Evolutionary conservation across 2,888 invertebrate species (phyloP).

Genomic region (Ferdinandea cuprea): DNA sequence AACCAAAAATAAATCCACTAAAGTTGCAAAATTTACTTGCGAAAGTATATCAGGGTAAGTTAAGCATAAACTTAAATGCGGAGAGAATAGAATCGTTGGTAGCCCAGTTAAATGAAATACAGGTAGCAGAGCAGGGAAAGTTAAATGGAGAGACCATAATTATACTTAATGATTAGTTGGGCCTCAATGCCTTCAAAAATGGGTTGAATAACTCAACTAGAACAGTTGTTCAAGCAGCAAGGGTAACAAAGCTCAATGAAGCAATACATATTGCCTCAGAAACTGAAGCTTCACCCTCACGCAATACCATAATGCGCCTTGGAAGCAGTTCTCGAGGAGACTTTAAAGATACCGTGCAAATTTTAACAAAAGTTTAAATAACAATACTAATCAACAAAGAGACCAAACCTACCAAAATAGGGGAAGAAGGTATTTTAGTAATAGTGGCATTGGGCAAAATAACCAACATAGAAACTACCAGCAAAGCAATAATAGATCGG

Average conservation of each 20-base stretch:
- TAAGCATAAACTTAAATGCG: neutral
- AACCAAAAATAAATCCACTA: constrained; percentile 14
- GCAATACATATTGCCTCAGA: constrained; percentile 11
- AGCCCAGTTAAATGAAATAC: constrained; percentile 17
- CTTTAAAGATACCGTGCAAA: no score
- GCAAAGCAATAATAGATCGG: no score
- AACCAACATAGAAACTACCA: no score
- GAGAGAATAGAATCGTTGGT: constrained; percentile 14
- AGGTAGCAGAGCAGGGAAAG: constrained; percentile 11
- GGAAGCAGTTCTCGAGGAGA: neutral
- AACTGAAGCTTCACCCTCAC: neutral
- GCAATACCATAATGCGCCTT: neutral
- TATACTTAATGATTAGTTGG: neutral
- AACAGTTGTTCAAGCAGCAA: constrained; percentile 6
- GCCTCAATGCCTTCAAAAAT: constrained; percentile 19
- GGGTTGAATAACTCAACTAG: constrained; percentile 1
- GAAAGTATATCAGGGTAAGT: neutral
- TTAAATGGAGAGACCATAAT: neutral
- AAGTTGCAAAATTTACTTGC: constrained; percentile 17
- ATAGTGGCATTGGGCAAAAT: no score
- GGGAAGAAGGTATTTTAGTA: no score
- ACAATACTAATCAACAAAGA: no score
- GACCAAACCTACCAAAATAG: no score
- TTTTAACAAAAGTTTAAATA: no score
- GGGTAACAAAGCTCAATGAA: constrained; percentile 1